Evolutionary conservation across 1,140 invertebrate genomes (phyloP).

Genomic region (Pissodes strobi): DNA sequence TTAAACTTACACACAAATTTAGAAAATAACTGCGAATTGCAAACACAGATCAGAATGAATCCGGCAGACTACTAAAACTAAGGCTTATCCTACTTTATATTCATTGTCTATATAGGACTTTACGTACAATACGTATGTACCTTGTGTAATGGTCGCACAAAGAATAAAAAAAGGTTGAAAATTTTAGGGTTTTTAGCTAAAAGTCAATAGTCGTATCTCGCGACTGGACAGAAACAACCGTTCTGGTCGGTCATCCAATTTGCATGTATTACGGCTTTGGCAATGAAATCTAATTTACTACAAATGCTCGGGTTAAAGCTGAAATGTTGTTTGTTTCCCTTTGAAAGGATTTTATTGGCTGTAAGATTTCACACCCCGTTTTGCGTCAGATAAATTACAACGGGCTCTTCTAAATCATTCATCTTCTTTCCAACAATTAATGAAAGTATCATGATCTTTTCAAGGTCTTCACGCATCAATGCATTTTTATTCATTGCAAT

Average conservation of each 20-base stretch:
- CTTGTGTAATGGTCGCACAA: slow-evolving; percentile 4
- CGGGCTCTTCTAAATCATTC: background rate
- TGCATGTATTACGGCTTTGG: slow-evolving; percentile 25
- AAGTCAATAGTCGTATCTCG: slow-evolving; percentile 19
- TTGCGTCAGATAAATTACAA: background rate
- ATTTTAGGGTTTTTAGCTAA: slow-evolving; percentile 11
- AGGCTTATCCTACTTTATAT: slow-evolving; percentile 7
- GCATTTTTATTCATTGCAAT: too few relatives aligned
- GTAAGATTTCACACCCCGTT: background rate
- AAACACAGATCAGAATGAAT: background rate
- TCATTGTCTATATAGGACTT: slow-evolving; percentile 5
- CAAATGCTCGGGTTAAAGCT: background rate
- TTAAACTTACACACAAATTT: background rate
- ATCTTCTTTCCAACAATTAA: too few relatives aligned
- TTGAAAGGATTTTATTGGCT: background rate
- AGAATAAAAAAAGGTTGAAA: background rate
- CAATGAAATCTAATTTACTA: slow-evolving; percentile 25
- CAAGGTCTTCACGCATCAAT: too few relatives aligned
- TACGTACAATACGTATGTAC: background rate
- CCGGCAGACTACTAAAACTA: background rate
- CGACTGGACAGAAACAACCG: slow-evolving; percentile 2
- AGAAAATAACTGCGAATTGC: background rate
- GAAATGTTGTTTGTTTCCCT: background rate
- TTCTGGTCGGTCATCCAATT: slow-evolving; percentile 13
- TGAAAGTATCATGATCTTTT: too few relatives aligned